Percentiles rank a stretch among this genome's conserved stretches.
phyloP scores from a whole-genome alignment of 2,888 invertebrate species.

The Oscheius sp. region DNA sequence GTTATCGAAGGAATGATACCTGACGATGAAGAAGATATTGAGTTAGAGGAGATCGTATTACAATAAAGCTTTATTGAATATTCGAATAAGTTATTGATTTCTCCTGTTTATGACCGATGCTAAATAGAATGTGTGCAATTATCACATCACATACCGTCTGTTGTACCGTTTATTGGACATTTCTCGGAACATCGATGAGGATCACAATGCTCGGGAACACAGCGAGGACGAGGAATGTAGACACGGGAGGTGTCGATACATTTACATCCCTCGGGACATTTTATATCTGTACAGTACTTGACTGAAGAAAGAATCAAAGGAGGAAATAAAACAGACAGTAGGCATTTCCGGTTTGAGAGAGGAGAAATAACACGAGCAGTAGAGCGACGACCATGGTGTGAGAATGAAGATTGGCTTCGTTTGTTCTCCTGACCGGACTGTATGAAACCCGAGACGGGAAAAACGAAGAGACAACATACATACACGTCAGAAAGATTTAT shows the following conservation, averaged over 20 bases:
- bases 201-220: conserved; percentile 12
- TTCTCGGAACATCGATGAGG: neutral
- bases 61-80: no score
- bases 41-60: neutral
- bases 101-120: neutral
- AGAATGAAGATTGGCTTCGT: neutral
- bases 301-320: neutral
- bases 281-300: neutral
- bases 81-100: neutral
- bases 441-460: neutral
- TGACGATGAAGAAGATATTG: neutral
- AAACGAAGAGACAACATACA: neutral
- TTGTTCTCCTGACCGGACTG: conserved; percentile 1
- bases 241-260: conserved; percentile 19
- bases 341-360: neutral
- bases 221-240: conserved; percentile 13
- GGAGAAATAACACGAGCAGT: no score
- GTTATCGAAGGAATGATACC: neutral
- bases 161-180: no score
- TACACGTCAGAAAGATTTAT: no score
- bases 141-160: no score
- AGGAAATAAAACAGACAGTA: neutral
- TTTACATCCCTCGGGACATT: conserved; percentile 17
- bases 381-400: no score
- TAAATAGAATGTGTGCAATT: no score